phyloP scores from a whole-genome alignment of 2,888 invertebrate species.

The Operophtera brumata region DNA sequence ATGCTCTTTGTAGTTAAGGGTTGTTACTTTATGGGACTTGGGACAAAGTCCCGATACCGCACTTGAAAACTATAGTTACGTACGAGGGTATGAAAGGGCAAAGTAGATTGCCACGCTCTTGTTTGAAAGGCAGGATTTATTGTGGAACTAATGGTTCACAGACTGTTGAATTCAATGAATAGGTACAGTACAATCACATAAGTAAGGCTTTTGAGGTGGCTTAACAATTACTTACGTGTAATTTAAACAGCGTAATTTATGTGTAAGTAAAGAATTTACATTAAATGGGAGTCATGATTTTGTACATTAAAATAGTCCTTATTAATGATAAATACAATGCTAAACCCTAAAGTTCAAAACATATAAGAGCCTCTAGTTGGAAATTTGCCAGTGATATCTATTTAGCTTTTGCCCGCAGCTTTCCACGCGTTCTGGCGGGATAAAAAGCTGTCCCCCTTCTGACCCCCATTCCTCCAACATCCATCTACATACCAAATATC shows the following conservation, averaged over 20 bases:
- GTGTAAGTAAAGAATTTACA: not conserved
- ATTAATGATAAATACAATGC: not conserved
- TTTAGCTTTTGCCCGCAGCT: too few relatives aligned
- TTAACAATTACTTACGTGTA: conserved; percentile 1
- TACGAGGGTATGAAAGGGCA: conserved; percentile 21
- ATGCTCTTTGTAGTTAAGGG: conserved; percentile 50
- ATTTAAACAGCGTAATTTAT: not conserved
- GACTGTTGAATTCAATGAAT: conserved; percentile 24
- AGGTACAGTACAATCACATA: conserved; percentile 12
- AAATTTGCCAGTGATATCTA: not conserved
- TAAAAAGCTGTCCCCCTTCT: too few relatives aligned
- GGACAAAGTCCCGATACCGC: conserved; percentile 20
- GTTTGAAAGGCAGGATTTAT: conserved; percentile 25
- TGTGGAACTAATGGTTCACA: conserved; percentile 22
- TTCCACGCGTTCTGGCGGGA: too few relatives aligned
- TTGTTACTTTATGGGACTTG: conserved; percentile 33
- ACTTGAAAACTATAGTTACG: conserved; percentile 21
- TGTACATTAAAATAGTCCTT: not conserved
- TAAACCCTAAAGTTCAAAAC: conserved; percentile 7
- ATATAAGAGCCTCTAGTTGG: conserved; percentile 4
- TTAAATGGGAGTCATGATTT: not conserved
- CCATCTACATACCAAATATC: too few relatives aligned
- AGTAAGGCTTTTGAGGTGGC: conserved; percentile 12
- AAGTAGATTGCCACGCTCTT: conserved; percentile 21
- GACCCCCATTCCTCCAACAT: too few relatives aligned